phyloP scores from a whole-genome alignment of 2,113 vertebrate species.

The Plotosus lineatus region DNA sequence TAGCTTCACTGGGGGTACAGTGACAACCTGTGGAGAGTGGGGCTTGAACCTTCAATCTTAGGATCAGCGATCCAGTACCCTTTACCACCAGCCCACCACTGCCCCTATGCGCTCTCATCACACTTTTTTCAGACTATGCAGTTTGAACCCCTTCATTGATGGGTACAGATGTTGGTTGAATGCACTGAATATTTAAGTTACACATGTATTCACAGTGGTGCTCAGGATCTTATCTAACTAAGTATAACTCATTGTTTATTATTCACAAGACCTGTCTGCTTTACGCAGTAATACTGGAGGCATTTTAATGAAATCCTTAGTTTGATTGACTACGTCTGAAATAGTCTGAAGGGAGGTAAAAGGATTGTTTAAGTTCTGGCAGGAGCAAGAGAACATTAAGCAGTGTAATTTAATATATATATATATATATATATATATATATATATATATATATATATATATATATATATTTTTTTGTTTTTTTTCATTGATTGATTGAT shows the following conservation, averaged over 20 bases:
- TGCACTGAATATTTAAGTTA: not conserved
- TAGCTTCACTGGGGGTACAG: too few species aligned
- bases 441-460: too few species aligned
- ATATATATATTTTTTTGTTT: too few species aligned
- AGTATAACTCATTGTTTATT: not conserved
- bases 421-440: too few species aligned
- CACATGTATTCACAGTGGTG: not conserved
- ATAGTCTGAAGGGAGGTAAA: not conserved
- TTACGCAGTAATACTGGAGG: not conserved
- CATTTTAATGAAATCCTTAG: not conserved
- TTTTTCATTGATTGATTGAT: too few species aligned
- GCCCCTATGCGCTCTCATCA: too few species aligned
- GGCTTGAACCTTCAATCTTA: too few species aligned
- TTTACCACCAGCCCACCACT: too few species aligned
- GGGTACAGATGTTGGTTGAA: not conserved
- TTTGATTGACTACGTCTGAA: not conserved
- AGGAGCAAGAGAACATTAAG: too few species aligned
- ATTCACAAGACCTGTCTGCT: not conserved
- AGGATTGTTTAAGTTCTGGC: not conserved
- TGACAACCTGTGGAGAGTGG: too few species aligned
- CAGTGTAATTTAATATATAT: too few species aligned
- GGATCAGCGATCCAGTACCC: too few species aligned
- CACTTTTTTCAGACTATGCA: not conserved
- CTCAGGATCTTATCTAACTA: not conserved
- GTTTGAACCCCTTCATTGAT: not conserved